Base-by-base conservation (phyloP, 2,113 vertebrate genomes). In the Sinocyclocheilus rhinocerous region DNA sequence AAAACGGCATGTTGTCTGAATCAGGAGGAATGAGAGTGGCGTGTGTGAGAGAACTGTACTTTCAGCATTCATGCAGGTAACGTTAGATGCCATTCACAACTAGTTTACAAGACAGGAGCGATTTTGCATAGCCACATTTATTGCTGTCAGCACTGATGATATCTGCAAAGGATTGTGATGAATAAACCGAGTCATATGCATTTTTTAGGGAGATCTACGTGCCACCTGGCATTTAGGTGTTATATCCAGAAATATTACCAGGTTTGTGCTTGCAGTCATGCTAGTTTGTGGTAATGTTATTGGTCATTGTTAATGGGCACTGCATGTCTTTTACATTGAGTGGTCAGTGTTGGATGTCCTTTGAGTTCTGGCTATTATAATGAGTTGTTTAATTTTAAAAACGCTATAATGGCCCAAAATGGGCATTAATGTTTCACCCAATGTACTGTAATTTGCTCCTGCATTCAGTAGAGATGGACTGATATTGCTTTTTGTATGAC, bases 1-100 rank as follows among this genome's bases (percentile, higher is more conserved):
- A 36, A 55, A 73, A 59, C 81, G 24, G 65, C 48, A 73, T 67
- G 81, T 70, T 67, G 61, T 55, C 50, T 83, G 26, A 42, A 24
- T 48, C 82, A 57, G 33, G 81, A 82, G 48, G 45, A 42, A 73
- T 73, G 82, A 69, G 82, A 75, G 82, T 59, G 82, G 69, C 69
- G 50, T 22, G 16, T 67, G 67, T 82, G 22, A 18, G 42, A 81
- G 63, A 82, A 24, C 76, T 82, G 42, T 52, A 70, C 80, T 52
- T 82, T 18, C 20, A 63, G 11, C 55, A n/a, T 83, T 84, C 29
- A 16, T 73, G 82, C 52, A 72, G 82, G 82, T 84, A n/a, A n/a
- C n/a, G n/a, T n/a, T n/a, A 73, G 82, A 73, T 73, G 36, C 42
- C 45, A 52, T 82, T 70, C 81, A 70, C 76, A 52, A 33, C 76